Conservation (phyloP, 2,888 invertebrate genomes). For the Harpagoxenus sublaevis region DNA sequence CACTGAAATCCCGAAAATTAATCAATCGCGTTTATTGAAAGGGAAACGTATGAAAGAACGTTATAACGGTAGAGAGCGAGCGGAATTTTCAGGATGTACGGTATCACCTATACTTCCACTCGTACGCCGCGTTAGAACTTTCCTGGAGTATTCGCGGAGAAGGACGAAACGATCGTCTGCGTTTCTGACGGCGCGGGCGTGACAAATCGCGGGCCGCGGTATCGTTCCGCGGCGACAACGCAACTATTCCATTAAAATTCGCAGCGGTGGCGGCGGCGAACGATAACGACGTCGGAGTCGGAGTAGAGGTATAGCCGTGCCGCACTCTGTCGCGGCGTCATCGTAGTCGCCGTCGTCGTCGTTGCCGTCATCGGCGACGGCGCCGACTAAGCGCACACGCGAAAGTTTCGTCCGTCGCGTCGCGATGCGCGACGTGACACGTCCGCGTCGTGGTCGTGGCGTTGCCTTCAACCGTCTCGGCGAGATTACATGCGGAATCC, state of each 20-base stretch:
- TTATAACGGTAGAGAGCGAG: not conserved
- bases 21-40: not conserved
- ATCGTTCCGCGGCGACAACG: conserved; percentile 42
- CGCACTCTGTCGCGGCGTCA: conserved; percentile 23
- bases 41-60: not conserved
- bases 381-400: conserved; percentile 39
- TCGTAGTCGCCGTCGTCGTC: conserved; percentile 14
- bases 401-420: conserved; percentile 65
- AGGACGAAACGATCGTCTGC: conserved; percentile 4
- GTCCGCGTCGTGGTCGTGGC: conserved; percentile 47
- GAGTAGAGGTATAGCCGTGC: not conserved
- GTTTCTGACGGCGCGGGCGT: conserved; percentile 58
- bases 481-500: conserved; percentile 82
- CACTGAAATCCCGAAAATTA: not conserved
- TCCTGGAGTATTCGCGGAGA: not conserved
- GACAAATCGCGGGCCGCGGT: conserved; percentile 64
- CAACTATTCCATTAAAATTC: conserved; percentile 67
- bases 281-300: conserved; percentile 38
- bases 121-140: not conserved
- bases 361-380: conserved; percentile 4
- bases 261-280: conserved; percentile 39
- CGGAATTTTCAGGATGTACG: not conserved
- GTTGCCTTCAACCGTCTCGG: conserved; percentile 79
- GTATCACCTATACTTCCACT: conserved; percentile 19
- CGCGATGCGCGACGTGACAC: conserved; percentile 57